phyloP scores from a whole-genome alignment of 2,797 vertebrate genomes.

The Enteromius trimaculatus region DNA sequence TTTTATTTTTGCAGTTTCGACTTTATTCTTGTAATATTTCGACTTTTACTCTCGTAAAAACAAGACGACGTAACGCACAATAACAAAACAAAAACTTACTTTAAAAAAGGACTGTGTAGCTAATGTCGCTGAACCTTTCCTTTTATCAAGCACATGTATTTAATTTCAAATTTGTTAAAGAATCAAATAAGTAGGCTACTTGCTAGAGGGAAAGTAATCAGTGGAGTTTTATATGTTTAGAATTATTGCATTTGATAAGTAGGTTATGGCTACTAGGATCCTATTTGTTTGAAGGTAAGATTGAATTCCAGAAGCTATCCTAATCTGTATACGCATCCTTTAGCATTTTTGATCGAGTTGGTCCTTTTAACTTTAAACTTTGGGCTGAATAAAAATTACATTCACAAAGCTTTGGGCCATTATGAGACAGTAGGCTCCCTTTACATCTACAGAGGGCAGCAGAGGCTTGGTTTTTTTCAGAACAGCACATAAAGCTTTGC shows the following conservation, averaged over 20 bases:
- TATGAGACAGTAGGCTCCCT: neutral
- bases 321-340: neutral
- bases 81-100: too few species aligned
- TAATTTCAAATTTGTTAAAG: neutral
- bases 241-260: neutral
- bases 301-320: neutral
- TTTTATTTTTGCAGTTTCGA: too few species aligned
- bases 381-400: neutral
- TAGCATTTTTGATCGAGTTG: neutral
- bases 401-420: neutral
- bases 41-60: too few species aligned
- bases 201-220: neutral
- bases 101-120: too few species aligned
- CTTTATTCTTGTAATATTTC: too few species aligned
- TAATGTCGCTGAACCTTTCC: neutral
- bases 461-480: conserved; percentile 26
- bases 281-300: neutral
- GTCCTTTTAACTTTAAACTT: neutral
- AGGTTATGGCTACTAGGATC: neutral
- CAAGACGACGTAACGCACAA: too few species aligned
- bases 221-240: neutral
- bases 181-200: neutral
- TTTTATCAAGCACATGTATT: neutral
- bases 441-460: conserved; percentile 55
- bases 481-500: neutral